A percentile compares a stretch with the other conserved stretches of the same genome.
Conservation (phyloP, 2,113 vertebrate species). For the Electrona antarctica region DNA sequence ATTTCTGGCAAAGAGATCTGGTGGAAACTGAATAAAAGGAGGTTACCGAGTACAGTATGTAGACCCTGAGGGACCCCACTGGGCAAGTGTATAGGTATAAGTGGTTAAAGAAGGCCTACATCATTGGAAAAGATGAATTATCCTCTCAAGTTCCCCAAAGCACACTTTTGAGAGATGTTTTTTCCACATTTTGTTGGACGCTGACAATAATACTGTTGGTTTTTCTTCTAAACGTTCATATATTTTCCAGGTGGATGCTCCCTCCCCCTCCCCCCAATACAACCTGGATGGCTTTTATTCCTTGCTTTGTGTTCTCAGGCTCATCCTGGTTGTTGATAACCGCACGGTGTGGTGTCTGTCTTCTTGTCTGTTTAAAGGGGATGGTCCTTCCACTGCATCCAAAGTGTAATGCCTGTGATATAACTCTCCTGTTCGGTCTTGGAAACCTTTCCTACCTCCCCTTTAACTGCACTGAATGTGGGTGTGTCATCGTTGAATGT, state of each 20-base stretch:
- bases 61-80: too few relatives aligned
- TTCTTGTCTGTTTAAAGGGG: conserved; percentile 44
- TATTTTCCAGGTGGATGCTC: conserved; percentile 9
- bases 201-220: neutral
- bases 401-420: conserved; percentile 28
- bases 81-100: too few relatives aligned
- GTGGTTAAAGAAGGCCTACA: too few relatives aligned
- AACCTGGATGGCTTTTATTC: conserved; percentile 26
- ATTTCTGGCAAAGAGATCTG: too few relatives aligned
- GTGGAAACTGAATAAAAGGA: too few relatives aligned
- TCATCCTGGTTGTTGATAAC: conserved; percentile 63
- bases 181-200: conserved; percentile 11
- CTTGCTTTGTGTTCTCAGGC: conserved; percentile 32
- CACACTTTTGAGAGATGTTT: neutral
- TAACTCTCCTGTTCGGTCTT: conserved; percentile 29
- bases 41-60: too few relatives aligned
- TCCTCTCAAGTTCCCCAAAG: neutral
- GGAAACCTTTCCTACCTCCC: conserved; percentile 25
- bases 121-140: too few relatives aligned
- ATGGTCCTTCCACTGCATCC: conserved; percentile 32
- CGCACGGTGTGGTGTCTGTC: conserved; percentile 62
- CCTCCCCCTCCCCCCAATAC: neutral
- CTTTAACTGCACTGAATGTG: conserved; percentile 52
- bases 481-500: conserved; percentile 31
- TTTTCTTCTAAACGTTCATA: neutral